phyloP scores from a whole-genome alignment of 37 sponge, comb jelly and placozoan species.

The Lycopodina hypogea region DNA sequence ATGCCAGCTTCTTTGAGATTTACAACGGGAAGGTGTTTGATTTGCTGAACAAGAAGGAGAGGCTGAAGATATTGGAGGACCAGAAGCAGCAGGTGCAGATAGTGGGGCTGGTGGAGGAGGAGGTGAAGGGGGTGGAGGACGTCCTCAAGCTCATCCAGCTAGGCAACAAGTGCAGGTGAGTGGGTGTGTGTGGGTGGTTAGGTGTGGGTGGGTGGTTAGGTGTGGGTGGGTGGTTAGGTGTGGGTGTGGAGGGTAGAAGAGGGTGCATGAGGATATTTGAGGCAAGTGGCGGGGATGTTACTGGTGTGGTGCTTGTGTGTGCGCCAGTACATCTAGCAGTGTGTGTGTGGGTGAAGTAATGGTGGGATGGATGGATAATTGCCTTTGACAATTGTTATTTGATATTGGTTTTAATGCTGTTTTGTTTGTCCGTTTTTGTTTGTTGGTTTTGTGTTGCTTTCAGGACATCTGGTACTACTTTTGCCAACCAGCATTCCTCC shows the following conservation, averaged over 20 bases:
- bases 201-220: too few relatives aligned
- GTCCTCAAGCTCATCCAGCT: constrained; percentile 77
- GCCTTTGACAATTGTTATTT: too few relatives aligned
- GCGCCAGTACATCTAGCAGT: too few relatives aligned
- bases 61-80: constrained; percentile 84
- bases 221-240: too few relatives aligned
- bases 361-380: too few relatives aligned
- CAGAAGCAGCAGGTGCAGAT: constrained; percentile 88
- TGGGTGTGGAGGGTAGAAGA: too few relatives aligned
- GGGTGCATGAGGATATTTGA: too few relatives aligned
- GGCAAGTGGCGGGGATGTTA: too few relatives aligned
- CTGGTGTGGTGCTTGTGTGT: too few relatives aligned
- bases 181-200: too few relatives aligned
- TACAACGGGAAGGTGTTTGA: constrained; percentile 96
- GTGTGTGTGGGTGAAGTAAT: too few relatives aligned
- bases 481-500: constrained; percentile 96
- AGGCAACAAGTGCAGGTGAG: constrained; percentile 79
- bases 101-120: constrained; percentile 83
- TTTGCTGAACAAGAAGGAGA: constrained; percentile 79
- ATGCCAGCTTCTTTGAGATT: constrained; percentile 97
- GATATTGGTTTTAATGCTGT: too few relatives aligned
- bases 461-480: constrained; percentile 94
- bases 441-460: not conserved
- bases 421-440: not conserved
- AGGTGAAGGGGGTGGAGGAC: constrained; percentile 69